A percentile compares a stretch with the other conserved stretches of the same genome.
Conservation (phyloP, 1,140 invertebrate species). For the Camponotus vicinus region DNA sequence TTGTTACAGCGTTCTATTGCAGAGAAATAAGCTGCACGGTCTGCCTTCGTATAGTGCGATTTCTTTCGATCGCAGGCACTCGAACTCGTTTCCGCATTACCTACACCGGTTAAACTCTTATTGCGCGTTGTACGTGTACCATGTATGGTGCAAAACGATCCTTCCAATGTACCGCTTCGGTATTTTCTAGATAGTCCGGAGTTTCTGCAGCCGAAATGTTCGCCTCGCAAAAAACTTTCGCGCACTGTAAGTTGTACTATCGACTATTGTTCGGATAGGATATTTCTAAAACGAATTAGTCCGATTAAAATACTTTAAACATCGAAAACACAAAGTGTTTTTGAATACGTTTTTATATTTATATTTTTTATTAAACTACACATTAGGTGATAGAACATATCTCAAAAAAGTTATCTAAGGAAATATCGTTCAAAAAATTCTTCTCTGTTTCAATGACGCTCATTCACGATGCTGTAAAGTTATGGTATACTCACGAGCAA, state of each 20-base stretch:
- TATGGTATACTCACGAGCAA: conserved; percentile 14
- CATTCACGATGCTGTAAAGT: conserved; percentile 40
- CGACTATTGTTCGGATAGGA: neutral
- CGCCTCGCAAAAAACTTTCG: conserved; percentile 34
- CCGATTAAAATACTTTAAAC: conserved; percentile 12
- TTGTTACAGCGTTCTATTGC: conserved; percentile 27
- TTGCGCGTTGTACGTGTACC: conserved; percentile 26
- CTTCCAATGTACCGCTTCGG: conserved; percentile 7
- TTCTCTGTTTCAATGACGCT: conserved; percentile 9
- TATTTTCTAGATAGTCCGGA: conserved; percentile 28
- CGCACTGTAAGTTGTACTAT: conserved; percentile 22
- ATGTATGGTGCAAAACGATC: conserved; percentile 38
- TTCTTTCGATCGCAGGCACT: conserved; percentile 61
- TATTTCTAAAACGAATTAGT: conserved; percentile 16
- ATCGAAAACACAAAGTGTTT: neutral
- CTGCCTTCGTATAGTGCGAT: conserved; percentile 29
- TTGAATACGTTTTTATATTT: neutral
- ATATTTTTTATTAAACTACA: neutral
- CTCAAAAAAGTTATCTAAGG: neutral
- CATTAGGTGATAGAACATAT: neutral
- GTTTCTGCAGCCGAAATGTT: conserved; percentile 49
- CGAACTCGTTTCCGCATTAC: conserved; percentile 43
- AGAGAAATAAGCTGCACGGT: conserved; percentile 44
- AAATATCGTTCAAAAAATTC: conserved; percentile 4
- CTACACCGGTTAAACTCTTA: conserved; percentile 44